Evolutionary conservation across 2,888 invertebrate genomes (phyloP).

Genomic region (Aphidoletes aphidimyza): DNA sequence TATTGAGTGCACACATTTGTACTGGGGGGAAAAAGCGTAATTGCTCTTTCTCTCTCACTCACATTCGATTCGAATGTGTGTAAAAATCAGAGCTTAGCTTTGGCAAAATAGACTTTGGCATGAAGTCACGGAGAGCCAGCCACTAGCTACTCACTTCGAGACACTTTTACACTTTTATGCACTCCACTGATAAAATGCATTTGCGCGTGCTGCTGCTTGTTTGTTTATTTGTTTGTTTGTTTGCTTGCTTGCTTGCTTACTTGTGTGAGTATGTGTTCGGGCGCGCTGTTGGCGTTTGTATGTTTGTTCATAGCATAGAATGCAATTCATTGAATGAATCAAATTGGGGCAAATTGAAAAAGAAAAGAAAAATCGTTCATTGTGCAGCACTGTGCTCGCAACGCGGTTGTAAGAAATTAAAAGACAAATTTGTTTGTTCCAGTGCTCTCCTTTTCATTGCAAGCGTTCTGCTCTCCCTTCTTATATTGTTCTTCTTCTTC

Average conservation of each 20-base stretch:
- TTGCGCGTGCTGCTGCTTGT: no score
- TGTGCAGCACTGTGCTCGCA: background rate
- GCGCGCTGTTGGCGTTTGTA: no score
- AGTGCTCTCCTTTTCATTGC: slow-evolving; percentile 41
- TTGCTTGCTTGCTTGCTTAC: background rate
- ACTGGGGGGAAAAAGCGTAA: background rate
- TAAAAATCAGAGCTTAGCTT: slow-evolving; percentile 7
- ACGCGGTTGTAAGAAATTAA: slow-evolving; percentile 12
- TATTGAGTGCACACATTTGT: slow-evolving; percentile 20
- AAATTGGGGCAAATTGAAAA: slow-evolving; percentile 49
- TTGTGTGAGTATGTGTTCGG: background rate
- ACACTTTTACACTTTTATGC: no score
- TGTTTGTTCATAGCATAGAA: slow-evolving; percentile 1
- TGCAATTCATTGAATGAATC: slow-evolving; percentile 21
- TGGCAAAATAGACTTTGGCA: no score
- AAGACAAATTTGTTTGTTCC: slow-evolving; percentile 45
- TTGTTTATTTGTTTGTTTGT: background rate
- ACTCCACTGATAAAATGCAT: background rate
- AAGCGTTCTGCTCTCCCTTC: background rate
- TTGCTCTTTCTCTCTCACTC: no score
- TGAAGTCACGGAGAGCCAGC: background rate
- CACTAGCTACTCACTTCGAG: background rate
- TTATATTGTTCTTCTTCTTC: background rate
- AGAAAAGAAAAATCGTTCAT: slow-evolving; percentile 28
- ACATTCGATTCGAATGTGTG: no score